Evolutionary conservation across 2,113 vertebrate species (phyloP), one percentile per base, ranked within the genome.

Genomic region (Scatophagus argus): DNA sequence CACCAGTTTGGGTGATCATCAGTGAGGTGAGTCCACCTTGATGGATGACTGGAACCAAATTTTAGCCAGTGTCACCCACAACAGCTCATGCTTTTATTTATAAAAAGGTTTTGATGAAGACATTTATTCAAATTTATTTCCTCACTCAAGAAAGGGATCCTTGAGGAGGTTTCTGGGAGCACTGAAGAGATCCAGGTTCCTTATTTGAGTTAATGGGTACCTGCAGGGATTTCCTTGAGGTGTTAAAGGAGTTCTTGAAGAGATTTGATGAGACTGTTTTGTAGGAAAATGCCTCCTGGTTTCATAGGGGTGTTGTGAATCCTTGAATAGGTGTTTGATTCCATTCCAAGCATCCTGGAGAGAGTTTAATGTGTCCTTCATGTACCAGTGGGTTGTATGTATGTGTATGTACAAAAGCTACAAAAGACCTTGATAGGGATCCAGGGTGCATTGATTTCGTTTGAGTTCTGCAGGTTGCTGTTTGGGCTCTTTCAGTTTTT

Each of bases 1-100:
- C 97, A 1, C 98, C 98, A 0, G 97, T 99, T 73, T 99, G 98
- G 98, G 96, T 99, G 86, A 99, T 99, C 90, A 90, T 99, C 90
- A 99, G 98, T 16, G 98, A 99, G 97, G 98, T 99, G 87, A 88
- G 83, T 25, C 31, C 2, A 0, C 23, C 23, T 6, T 29, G 44
- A n/a, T 8, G 8, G 43, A 5, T 44, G 19, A 32, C 19, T 23
- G 29, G 31, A 23, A 43, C 31, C 23, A 34, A 21, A 36, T 31
- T 14, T 2, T 31, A 49, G 12, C 61, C 41, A 54, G 38, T 14
- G 5, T 62, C n/a, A n/a, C n/a, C n/a, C n/a, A n/a, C n/a, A n/a
- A n/a, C n/a, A n/a, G n/a, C n/a, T n/a, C n/a, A n/a, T n/a, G n/a
- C n/a, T n/a, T n/a, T n/a, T n/a, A n/a, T n/a, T n/a, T n/a, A n/a